phyloP scores from a whole-genome alignment of 2,888 invertebrate species.

The Melipona bicolor region DNA sequence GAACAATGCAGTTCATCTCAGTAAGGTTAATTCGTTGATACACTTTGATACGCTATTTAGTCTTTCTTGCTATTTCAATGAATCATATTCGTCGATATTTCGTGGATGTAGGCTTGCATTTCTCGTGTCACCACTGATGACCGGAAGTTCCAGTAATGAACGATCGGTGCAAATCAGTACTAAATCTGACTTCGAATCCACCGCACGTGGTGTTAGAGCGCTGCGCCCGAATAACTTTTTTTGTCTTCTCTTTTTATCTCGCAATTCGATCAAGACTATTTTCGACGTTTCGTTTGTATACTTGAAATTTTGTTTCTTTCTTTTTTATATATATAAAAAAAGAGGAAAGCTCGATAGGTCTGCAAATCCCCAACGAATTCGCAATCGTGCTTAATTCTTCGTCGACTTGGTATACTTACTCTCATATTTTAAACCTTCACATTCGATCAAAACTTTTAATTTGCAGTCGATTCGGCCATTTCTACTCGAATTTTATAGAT shows the following conservation, averaged over 20 bases:
- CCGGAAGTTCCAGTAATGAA: conserved; percentile 5
- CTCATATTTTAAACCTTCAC: too few relatives aligned
- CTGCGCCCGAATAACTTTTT: background rate
- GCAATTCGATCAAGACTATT: background rate
- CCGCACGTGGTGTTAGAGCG: conserved; percentile 52
- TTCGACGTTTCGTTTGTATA: background rate
- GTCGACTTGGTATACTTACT: background rate
- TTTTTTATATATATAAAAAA: background rate
- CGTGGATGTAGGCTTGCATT: conserved; percentile 29
- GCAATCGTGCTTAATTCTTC: background rate
- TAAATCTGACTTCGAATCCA: conserved; percentile 20
- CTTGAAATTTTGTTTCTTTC: background rate
- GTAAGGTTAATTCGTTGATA: background rate
- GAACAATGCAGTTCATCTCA: background rate
- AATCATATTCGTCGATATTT: conserved; percentile 19
- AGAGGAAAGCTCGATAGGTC: conserved; percentile 21
- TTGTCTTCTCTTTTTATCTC: background rate
- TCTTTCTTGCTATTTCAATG: background rate
- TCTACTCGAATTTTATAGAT: background rate
- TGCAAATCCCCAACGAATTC: background rate
- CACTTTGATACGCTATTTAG: background rate
- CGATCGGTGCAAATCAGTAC: conserved; percentile 43
- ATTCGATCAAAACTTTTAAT: background rate
- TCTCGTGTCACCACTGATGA: conserved; percentile 17
- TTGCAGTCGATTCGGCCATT: too few relatives aligned